phyloP scores from a whole-genome alignment of 2,888 invertebrate genomes.

The Nemapogon koenigi region DNA sequence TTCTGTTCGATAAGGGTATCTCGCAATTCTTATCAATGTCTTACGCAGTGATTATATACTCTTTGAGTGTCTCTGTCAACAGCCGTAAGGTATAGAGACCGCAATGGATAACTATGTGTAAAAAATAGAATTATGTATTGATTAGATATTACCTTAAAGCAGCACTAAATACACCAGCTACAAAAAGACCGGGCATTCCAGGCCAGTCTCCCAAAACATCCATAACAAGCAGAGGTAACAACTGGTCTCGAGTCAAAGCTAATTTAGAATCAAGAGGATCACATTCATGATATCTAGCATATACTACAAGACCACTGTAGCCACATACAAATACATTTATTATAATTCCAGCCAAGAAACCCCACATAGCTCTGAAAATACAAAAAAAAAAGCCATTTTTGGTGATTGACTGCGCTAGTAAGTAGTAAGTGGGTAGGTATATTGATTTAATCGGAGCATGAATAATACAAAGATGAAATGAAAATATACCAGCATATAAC shows the following conservation, averaged over 20 bases:
- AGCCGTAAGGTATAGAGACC: too few species aligned
- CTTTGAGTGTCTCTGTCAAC: too few species aligned
- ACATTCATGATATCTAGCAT: constrained; percentile 75
- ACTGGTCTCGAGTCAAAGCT: constrained; percentile 77
- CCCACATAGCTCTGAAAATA: constrained; percentile 71
- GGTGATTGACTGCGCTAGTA: too few species aligned
- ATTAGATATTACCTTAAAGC: constrained; percentile 73
- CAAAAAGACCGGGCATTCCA: constrained; percentile 86
- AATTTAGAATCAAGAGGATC: constrained; percentile 75
- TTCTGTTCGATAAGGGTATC: too few species aligned
- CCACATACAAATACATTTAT: constrained; percentile 72
- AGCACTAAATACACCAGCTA: constrained; percentile 90
- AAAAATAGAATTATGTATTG: too few species aligned
- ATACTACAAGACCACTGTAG: constrained; percentile 77
- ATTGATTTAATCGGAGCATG: too few species aligned
- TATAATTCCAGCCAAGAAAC: constrained; percentile 72
- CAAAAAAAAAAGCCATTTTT: background rate
- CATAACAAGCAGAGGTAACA: constrained; percentile 85
- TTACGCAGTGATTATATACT: too few species aligned
- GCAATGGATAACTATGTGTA: too few species aligned
- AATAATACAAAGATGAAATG: too few species aligned
- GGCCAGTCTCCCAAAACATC: constrained; percentile 78
- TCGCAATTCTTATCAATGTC: too few species aligned
- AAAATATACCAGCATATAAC: too few species aligned
- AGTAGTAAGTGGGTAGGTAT: too few species aligned